phyloP scores from a whole-genome alignment of 2,888 invertebrate genomes.

The Actias luna region DNA sequence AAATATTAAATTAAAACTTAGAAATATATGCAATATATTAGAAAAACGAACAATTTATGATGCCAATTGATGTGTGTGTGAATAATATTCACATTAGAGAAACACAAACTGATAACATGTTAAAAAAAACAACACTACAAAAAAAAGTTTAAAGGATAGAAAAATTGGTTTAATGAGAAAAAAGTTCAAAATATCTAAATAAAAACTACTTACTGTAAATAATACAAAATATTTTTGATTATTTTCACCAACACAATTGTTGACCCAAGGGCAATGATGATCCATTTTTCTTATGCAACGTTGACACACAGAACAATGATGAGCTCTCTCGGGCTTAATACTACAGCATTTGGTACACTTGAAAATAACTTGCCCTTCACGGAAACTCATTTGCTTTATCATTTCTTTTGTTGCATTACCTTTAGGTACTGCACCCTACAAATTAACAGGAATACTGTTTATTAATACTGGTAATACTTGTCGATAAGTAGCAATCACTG shows the following conservation, averaged over 20 bases:
- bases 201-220: conserved; percentile 91
- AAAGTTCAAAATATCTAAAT: not conserved
- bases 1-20: not conserved
- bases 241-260: conserved; percentile 99
- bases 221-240: conserved; percentile 99
- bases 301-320: conserved; percentile 97
- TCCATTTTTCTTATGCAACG: conserved; percentile 87
- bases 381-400: conserved; percentile 95
- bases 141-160: not conserved
- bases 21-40: not conserved
- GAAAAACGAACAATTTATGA: no score
- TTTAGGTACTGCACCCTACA: conserved; percentile 94
- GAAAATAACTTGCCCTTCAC: conserved; percentile 95
- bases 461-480: not conserved
- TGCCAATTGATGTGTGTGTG: no score
- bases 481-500: not conserved
- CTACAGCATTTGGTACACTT: conserved; percentile 98
- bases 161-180: not conserved
- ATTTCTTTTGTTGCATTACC: conserved; percentile 98
- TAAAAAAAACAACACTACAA: no score
- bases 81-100: no score
- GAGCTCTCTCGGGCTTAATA: conserved; percentile 97
- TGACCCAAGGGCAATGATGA: conserved; percentile 94
- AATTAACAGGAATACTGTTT: conserved; percentile 10
- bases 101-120: no score